A percentile compares a stretch with the other conserved stretches of the same genome.
phyloP scores from a whole-genome alignment of 2,888 invertebrate species.

The Saturnia pavonia region DNA sequence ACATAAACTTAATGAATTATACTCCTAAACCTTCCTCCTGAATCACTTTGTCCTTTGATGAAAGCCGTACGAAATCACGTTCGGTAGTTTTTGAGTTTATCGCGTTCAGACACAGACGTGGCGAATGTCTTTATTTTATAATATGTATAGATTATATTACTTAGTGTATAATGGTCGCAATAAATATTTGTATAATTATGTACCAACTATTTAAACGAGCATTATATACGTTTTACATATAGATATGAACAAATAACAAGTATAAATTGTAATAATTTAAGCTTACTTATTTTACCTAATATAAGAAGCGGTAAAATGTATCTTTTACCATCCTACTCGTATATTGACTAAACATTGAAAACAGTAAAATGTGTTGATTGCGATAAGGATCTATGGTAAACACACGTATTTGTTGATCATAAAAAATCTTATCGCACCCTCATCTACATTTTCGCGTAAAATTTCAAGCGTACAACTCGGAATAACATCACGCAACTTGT shows the following conservation, averaged over 20 bases:
- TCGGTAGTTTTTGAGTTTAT: too few relatives aligned
- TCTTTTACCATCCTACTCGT: neutral
- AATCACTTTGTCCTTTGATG: too few relatives aligned
- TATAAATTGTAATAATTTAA: neutral
- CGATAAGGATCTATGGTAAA: constrained; percentile 47
- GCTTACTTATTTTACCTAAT: neutral
- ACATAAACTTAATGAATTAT: too few relatives aligned
- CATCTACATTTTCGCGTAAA: constrained; percentile 19
- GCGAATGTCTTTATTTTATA: too few relatives aligned
- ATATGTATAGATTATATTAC: too few relatives aligned
- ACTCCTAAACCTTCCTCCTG: too few relatives aligned
- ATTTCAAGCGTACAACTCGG: constrained; percentile 16
- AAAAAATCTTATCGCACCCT: constrained; percentile 18
- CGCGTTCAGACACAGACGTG: too few relatives aligned
- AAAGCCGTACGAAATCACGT: too few relatives aligned
- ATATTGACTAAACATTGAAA: constrained; percentile 28
- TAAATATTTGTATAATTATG: neutral
- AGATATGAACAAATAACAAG: neutral
- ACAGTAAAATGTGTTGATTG: constrained; percentile 36
- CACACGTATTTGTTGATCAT: constrained; percentile 29
- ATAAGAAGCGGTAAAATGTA: neutral
- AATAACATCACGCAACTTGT: constrained; percentile 10
- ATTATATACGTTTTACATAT: neutral
- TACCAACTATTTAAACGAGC: neutral
- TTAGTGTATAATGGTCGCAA: too few relatives aligned